Percentiles rank a stretch among this genome's conserved stretches.
phyloP scores from a whole-genome alignment of 2,888 invertebrate genomes.

The Tenthredo livida region DNA sequence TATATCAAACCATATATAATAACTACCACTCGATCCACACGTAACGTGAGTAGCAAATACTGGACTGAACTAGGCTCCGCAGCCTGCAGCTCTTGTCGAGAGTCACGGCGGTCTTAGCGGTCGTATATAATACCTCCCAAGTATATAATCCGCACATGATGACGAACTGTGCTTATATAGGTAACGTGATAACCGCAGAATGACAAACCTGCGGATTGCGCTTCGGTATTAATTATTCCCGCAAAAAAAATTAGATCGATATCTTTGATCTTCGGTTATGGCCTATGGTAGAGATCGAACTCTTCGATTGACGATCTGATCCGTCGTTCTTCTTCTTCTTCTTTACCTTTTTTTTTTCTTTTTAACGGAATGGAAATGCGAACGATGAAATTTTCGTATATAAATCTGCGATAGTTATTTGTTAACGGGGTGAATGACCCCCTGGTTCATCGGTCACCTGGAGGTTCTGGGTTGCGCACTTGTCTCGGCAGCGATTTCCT shows the following conservation, averaged over 20 bases:
- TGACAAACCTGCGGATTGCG: constrained; percentile 14
- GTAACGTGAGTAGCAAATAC: constrained; percentile 22
- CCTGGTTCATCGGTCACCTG: constrained; percentile 73
- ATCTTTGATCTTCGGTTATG: too few relatives aligned
- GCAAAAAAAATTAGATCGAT: too few relatives aligned
- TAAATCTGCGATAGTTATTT: neutral
- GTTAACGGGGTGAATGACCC: constrained; percentile 34
- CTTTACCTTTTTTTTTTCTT: too few relatives aligned
- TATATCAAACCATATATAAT: neutral
- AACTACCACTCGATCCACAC: neutral
- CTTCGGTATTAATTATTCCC: neutral
- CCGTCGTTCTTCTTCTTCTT: neutral
- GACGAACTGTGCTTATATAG: neutral
- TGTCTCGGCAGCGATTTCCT: constrained; percentile 73
- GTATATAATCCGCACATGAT: neutral
- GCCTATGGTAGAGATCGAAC: too few relatives aligned
- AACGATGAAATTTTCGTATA: neutral
- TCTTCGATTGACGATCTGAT: too few relatives aligned
- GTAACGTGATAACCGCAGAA: constrained; percentile 3
- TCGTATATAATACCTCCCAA: constrained; percentile 1
- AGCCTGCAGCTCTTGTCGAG: neutral
- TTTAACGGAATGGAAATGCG: neutral
- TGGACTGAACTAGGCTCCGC: neutral
- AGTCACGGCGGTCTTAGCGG: constrained; percentile 27
- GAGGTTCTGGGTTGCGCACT: constrained; percentile 68